Evolutionary conservation across 2,888 invertebrate genomes (phyloP).

Genomic region (Petrolisthes manimaculis): DNA sequence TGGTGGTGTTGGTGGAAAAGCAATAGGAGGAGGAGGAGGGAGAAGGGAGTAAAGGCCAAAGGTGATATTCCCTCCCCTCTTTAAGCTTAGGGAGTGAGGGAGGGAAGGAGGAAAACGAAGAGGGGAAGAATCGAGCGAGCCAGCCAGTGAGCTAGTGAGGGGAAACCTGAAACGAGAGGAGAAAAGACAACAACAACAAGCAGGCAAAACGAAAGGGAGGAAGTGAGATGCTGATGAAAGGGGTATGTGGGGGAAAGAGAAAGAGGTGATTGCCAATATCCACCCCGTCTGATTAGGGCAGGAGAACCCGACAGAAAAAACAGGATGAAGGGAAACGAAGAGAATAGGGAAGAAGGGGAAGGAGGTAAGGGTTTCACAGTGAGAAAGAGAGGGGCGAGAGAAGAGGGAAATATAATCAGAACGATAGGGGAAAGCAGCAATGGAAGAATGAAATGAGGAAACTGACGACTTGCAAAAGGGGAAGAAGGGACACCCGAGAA

Average conservation of each 20-base stretch:
- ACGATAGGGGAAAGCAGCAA: neutral
- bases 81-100: too few relatives aligned
- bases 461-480: neutral
- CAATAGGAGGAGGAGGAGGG: neutral
- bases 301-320: neutral
- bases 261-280: neutral
- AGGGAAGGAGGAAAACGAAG: too few relatives aligned
- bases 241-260: neutral
- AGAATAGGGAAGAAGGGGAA: neutral
- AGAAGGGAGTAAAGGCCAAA: neutral
- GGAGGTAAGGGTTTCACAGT: neutral
- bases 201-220: neutral
- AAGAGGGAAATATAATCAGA: neutral
- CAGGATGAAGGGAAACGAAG: neutral
- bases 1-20: neutral
- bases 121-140: too few relatives aligned
- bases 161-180: neutral
- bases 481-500: neutral
- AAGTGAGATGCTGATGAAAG: neutral
- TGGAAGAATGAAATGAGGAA: neutral
- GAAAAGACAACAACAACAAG: neutral
- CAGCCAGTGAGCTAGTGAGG: too few relatives aligned
- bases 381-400: neutral
- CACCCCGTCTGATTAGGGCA: neutral
- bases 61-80: too few relatives aligned